Base-by-base conservation (phyloP, 2,113 vertebrate species). In the Trogon surrucura region DNA sequence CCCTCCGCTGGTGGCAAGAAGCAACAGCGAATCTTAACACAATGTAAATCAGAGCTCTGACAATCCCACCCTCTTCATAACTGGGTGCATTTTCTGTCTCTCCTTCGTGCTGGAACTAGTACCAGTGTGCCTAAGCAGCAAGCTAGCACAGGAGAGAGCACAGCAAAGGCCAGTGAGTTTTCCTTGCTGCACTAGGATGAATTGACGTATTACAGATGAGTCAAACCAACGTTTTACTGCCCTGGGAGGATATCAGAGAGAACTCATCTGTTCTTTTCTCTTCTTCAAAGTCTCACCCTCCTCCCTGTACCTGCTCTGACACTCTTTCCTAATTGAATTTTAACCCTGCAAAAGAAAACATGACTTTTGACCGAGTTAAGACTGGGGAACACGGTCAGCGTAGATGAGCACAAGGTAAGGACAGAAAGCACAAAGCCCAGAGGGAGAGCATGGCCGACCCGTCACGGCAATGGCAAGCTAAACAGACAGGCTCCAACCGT, bases 161-260 rank as follows among this genome's bases (percentile, higher is more conserved):
- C 13, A 78, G 44, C 56, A 38, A 48, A 77, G 56, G 64, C 67
- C 45, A 14, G 32, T 16, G 30, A 91, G 51, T 41, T 79, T 67
- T 69, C 45, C 65, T 53, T 53, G 38, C 34, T 20, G 41, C 25
- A 48, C 44, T 8, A 69, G 58, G n/a, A 53, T 77, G 32, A 48
- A 90, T 85, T 89, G 69, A 89, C 74, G 17, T 50, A 27, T 13
- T 36, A 41, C 22, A 56, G 62, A 80, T 62, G 47, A 92, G 50
- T 80, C 84, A 91, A 89, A 47, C 14, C 54, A 94, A 91, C 48
- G 26, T 85, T 91, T 82, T 77, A 54, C 18, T 88, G 85, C 41
- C 36, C n/a, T 50, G 18, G 23, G 54, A 88, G 14, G 38, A 86
- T 86, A 23, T 80, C 53, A 1, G 4, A 57, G 54, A 75, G 36